Evolutionary conservation across 2,888 invertebrate genomes (phyloP).

Genomic region (Adineta ricciae): DNA sequence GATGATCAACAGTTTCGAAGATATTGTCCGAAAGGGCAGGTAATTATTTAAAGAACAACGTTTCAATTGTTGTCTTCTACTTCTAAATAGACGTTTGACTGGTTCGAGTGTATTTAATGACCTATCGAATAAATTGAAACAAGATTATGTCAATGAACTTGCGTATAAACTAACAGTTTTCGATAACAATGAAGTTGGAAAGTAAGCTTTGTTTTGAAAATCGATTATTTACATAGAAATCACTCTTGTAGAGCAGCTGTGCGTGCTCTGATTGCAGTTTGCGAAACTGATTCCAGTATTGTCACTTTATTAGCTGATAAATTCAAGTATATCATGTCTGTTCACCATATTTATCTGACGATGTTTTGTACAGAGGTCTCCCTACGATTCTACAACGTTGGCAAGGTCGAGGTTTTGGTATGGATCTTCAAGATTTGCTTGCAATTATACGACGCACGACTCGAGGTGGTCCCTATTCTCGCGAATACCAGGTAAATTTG

Average conservation of each 20-base stretch:
- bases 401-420: neutral
- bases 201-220: neutral
- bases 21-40: neutral
- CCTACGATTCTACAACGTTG: neutral
- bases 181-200: neutral
- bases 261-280: neutral
- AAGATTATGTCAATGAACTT: slow-evolving; percentile 2
- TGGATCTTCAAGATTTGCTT: slow-evolving; percentile 11
- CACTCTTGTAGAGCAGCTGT: neutral
- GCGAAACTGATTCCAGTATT: neutral
- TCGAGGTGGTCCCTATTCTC: neutral
- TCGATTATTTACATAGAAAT: too few relatives aligned
- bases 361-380: neutral
- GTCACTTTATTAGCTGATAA: neutral
- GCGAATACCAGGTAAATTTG: neutral
- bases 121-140: neutral
- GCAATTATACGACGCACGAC: neutral
- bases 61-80: too few relatives aligned
- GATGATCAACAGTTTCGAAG: neutral
- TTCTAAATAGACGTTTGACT: neutral
- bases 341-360: too few relatives aligned
- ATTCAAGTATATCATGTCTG: slow-evolving; percentile 3
- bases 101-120: slow-evolving; percentile 12
- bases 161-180: slow-evolving; percentile 11
- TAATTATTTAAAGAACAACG: neutral